Evolutionary conservation across 2,888 invertebrate genomes (phyloP), one percentile per base, ranked within the genome.

Genomic region (Hyposoter dolosus): DNA sequence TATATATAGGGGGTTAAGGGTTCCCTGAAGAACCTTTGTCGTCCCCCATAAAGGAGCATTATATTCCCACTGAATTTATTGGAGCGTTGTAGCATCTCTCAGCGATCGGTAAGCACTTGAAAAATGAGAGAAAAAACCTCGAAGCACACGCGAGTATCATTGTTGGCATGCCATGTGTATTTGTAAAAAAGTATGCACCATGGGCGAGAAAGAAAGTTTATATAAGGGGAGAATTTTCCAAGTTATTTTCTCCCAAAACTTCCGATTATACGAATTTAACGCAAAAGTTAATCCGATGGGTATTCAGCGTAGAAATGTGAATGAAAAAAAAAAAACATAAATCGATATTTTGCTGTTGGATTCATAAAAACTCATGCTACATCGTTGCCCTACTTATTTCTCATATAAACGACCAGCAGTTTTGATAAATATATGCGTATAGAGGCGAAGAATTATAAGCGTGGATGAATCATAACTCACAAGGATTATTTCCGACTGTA

Each of bases 61-160:
- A 84, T 89, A 89, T 87, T 88, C 84, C 84, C 76, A 77, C 63
- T 71, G 79, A 87, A 91, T 90, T 90, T 89, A 90, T 90, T 88
- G 86, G 88, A 84, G 85, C 83, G 76, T 81, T 78, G 19, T 77
- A 71, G 71, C 47, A 66, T 77, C 74, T 83, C 60, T 82, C 84
- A 72, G 81, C 87, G 84, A 87, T 88, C 80, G 84, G 40, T 56
- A 32, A 71, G 80, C 82, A 86, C 86, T 87, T 78, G 79, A 72
- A 82, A 69, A 68, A 82, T 53, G 71, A 79, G 75, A 78, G 68
- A 78, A 82, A 78, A 76, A 85, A 85, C 53, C 28, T 35, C 47
- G 63, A 77, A 78, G 85, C 75, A 82, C 83, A 75, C 80, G 81
- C 71, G 75, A 71, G 47, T 65, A 19, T 78, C 82, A 68, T 85